These are phyloP conservation scores for Pseudorhiza aurosa DNA, from an alignment of 30 jellyfish, hydroid and myxozoan species.

Conservation along the genomic window DNA sequence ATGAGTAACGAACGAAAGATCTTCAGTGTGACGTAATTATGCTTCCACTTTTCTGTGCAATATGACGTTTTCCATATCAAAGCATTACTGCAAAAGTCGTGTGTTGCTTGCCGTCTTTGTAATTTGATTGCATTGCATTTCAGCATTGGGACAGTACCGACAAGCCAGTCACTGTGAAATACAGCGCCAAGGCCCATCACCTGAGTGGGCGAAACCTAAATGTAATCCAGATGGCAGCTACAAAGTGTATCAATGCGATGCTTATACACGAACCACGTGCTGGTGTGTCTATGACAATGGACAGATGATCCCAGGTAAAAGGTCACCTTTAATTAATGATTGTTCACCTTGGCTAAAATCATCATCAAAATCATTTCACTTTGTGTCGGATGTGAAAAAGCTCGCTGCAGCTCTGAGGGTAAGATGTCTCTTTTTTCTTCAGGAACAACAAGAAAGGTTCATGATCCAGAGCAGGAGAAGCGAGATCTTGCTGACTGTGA, in stretches of 20 bases:
- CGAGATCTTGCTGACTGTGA: slow-evolving; percentile 79
- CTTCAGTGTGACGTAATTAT: too few relatives aligned
- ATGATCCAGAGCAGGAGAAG: slow-evolving; percentile 73
- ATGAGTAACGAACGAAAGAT: too few relatives aligned
- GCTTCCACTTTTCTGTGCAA: too few relatives aligned
- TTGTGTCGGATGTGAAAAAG: too few relatives aligned
- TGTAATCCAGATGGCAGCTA: slow-evolving; percentile 95
- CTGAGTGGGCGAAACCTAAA: slow-evolving; percentile 84
- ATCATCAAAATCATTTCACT: too few relatives aligned
- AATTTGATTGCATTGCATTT: background rate
- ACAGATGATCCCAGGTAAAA: slow-evolving; percentile 91
- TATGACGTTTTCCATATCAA: too few relatives aligned
- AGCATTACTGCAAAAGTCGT: too few relatives aligned
- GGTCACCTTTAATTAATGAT: background rate
- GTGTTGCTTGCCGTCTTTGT: too few relatives aligned
- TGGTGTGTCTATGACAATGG: slow-evolving; percentile 98
- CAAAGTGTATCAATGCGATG: slow-evolving; percentile 88
- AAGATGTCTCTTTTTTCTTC: background rate
- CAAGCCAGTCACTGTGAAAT: slow-evolving; percentile 45
- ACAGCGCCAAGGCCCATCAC: slow-evolving; percentile 68
- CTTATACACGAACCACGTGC: slow-evolving; percentile 82
- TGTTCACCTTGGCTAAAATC: too few relatives aligned
- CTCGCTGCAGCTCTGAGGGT: background rate
- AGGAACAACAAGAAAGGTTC: slow-evolving; percentile 82
- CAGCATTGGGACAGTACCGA: slow-evolving; percentile 44